Conservation (phyloP, 2,797 vertebrate genomes). For the Podarcis siculus region DNA sequence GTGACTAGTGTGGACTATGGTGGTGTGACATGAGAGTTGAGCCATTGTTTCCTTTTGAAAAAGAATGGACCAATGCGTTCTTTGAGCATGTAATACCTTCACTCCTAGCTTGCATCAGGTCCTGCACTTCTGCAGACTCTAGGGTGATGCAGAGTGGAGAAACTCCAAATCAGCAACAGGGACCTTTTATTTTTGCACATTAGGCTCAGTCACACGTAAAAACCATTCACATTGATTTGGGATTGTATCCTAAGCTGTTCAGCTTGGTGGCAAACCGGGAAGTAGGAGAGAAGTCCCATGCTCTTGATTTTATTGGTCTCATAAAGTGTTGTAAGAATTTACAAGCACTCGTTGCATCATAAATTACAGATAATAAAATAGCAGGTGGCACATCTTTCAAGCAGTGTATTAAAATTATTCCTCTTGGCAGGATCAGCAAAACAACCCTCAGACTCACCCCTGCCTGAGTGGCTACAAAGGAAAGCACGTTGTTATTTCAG, state of each 20-base stretch:
- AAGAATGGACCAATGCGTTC: background rate
- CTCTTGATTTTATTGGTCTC: conserved; percentile 41
- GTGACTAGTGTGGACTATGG: background rate
- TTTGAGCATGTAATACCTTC: background rate
- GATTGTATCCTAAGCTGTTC: background rate
- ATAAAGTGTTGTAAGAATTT: conserved; percentile 51
- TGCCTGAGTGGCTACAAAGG: conserved; percentile 41
- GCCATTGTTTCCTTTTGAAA: background rate
- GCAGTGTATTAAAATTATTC: conserved; percentile 57
- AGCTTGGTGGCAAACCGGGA: conserved; percentile 11
- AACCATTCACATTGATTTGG: background rate
- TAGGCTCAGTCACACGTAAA: background rate
- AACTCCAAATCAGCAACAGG: background rate
- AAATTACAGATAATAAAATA: conserved; percentile 67
- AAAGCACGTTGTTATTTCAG: conserved; percentile 37
- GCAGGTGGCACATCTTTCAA: conserved; percentile 61
- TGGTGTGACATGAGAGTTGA: background rate
- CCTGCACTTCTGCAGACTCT: background rate
- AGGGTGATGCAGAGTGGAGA: background rate
- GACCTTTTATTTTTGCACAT: background rate
- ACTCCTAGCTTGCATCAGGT: background rate
- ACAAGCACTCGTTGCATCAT: conserved; percentile 39
- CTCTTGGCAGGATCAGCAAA: conserved; percentile 48
- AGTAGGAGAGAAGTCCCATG: background rate
- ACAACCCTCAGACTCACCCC: conserved; percentile 49